phyloP scores from a whole-genome alignment of 2,113 vertebrate genomes.

The Hipposideros armiger region DNA sequence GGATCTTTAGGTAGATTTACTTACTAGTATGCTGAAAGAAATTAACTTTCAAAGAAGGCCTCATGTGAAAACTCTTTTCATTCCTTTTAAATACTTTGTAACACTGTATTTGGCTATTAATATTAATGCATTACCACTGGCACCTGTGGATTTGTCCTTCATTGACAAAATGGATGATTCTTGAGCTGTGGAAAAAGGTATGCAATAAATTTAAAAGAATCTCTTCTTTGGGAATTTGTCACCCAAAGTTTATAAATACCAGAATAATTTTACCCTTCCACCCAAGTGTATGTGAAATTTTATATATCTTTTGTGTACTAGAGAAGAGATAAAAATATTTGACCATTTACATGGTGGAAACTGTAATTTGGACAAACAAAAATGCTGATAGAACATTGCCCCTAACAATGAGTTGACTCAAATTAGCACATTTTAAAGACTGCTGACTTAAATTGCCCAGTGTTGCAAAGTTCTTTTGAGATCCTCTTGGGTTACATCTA shows the following conservation, averaged over 20 bases:
- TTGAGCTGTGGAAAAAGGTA: background rate
- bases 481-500: conserved; percentile 8
- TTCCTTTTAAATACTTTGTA: background rate
- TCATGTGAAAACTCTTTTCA: conserved; percentile 14
- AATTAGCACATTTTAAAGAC: conserved; percentile 47
- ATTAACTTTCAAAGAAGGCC: conserved; percentile 41
- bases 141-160: background rate
- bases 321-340: conserved; percentile 25
- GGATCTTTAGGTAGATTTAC: conserved; percentile 24
- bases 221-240: conserved; percentile 55
- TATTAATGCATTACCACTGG: background rate
- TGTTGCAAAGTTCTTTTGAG: conserved; percentile 31
- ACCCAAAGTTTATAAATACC: background rate
- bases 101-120: background rate
- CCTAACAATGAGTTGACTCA: background rate
- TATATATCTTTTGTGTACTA: background rate
- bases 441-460: background rate
- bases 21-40: conserved; percentile 48
- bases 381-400: background rate
- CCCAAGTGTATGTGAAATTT: background rate
- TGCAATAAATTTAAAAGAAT: conserved; percentile 31
- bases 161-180: background rate
- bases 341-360: background rate
- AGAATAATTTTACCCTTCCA: conserved; percentile 52
- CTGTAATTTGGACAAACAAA: background rate